Base-by-base conservation (phyloP, 35 echinoderm and acorn worm species). In the Ophioderma brevispina region DNA sequence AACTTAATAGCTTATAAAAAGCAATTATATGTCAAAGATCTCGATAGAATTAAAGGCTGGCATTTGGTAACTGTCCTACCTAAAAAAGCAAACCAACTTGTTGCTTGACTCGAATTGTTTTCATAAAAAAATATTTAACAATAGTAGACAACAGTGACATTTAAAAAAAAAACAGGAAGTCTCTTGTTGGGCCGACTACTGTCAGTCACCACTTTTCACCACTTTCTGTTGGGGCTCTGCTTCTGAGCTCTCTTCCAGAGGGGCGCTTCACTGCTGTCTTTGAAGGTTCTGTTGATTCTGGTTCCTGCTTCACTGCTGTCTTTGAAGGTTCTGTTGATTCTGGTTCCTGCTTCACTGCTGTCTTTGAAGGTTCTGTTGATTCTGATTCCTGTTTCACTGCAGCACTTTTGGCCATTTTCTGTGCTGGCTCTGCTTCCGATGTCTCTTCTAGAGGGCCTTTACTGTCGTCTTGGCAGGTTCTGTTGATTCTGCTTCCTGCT, bases 361-460 rank as follows among this genome's bases (percentile, higher is more conserved):
- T n/a, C n/a, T n/a, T n/a, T n/a, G n/a, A n/a, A n/a, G n/a, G n/a
- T n/a, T n/a, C 28, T 70, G 59, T 25, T 70, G 59, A n/a, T n/a
- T n/a, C n/a, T n/a, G 17, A 25, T 3, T 70, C n/a, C 59, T 70
- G n/a, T n/a, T n/a, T n/a, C n/a, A n/a, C n/a, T n/a, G n/a, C 13
- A 33, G 36, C 13, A 46, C 5, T 46, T 89, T 89, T 89, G 28
- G 38, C 78, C 13, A 33, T 28, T 43, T 76, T 42, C 36, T 89
- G 38, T 49, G 78, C 87, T 15, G 87, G 28, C 35, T 50, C 31
- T 49, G 42, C 40, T 37, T 78, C 77, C 21, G 35, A 70, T 30
- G 59, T 70, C 59, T 70, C 63, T 33, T 80, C 87, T 25, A 80
- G 76, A 80, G 87, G 33, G 46, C 87, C 49, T 89, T 89, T 55